Conservation (phyloP, 2,797 vertebrate species). For the Halcyon leucocephala region DNA sequence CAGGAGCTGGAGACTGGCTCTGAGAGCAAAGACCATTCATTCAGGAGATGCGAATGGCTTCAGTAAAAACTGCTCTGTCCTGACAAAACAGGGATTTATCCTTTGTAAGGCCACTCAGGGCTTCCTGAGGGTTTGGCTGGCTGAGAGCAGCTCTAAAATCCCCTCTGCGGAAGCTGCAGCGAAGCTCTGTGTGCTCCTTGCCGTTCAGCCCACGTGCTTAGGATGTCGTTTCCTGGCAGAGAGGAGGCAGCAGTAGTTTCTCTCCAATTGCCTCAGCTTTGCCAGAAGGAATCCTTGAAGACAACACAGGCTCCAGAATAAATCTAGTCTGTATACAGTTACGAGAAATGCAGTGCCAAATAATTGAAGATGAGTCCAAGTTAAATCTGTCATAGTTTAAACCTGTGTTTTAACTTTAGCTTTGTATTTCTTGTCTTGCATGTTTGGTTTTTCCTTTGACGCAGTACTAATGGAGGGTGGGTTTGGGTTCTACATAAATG, state of each 20-base stretch:
- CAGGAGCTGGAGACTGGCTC: neutral
- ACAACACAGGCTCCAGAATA: neutral
- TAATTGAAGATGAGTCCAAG: neutral
- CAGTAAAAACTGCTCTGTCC: neutral
- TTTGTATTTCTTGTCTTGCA: neutral
- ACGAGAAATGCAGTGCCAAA: neutral
- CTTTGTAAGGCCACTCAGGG: neutral
- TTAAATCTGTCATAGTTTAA: neutral
- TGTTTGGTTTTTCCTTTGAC: neutral
- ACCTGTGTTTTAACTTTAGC: neutral
- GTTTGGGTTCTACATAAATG: neutral
- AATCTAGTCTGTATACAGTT: neutral
- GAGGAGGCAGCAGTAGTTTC: neutral
- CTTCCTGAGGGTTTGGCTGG: neutral
- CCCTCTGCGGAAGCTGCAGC: neutral
- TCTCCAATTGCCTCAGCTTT: neutral
- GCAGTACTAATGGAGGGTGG: neutral
- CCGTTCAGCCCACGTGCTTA: neutral
- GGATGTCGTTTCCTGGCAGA: neutral
- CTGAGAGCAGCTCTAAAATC: neutral
- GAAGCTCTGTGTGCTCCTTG: neutral
- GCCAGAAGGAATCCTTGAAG: constrained; percentile 1
- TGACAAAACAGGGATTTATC: neutral
- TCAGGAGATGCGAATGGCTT: neutral
- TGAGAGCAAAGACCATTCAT: neutral